These are phyloP conservation scores for Xanthia icteritia DNA, from an alignment of 2,888 invertebrate genomes.

Conservation along the genomic window DNA sequence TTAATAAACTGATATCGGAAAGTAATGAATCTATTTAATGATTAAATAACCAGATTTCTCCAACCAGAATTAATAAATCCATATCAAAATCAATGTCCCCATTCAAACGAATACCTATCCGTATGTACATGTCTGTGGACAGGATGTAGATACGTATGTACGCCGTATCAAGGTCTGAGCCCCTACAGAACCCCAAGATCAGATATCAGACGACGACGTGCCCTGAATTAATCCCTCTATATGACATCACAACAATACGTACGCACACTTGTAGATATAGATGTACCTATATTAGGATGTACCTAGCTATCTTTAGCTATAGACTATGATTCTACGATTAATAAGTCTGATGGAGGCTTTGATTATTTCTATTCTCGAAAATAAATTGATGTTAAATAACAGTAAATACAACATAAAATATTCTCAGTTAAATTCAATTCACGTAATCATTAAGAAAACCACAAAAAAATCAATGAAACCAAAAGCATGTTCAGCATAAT, in stretches of 20 bases:
- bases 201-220: slow-evolving; percentile 86
- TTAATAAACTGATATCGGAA: background rate
- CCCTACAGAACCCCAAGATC: slow-evolving; percentile 83
- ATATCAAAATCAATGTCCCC: slow-evolving; percentile 44
- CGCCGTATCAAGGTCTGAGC: slow-evolving; percentile 77
- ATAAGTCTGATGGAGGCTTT: background rate
- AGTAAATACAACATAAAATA: background rate
- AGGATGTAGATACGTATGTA: slow-evolving; percentile 63
- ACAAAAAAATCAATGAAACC: slow-evolving; percentile 39
- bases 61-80: slow-evolving; percentile 20
- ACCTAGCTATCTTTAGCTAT: background rate
- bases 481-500: slow-evolving; percentile 41
- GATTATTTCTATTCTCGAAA: background rate
- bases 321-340: background rate
- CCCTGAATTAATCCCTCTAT: slow-evolving; percentile 87
- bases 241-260: slow-evolving; percentile 82
- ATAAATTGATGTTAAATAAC: background rate
- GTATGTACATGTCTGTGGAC: slow-evolving; percentile 48
- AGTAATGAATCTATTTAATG: background rate
- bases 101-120: slow-evolving; percentile 42
- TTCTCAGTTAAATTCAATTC: background rate
- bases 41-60: background rate
- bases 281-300: slow-evolving; percentile 16
- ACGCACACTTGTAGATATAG: slow-evolving; percentile 48
- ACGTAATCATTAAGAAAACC: background rate